Conservation (phyloP, 2,113 vertebrate species). For the Lates calcarifer region DNA sequence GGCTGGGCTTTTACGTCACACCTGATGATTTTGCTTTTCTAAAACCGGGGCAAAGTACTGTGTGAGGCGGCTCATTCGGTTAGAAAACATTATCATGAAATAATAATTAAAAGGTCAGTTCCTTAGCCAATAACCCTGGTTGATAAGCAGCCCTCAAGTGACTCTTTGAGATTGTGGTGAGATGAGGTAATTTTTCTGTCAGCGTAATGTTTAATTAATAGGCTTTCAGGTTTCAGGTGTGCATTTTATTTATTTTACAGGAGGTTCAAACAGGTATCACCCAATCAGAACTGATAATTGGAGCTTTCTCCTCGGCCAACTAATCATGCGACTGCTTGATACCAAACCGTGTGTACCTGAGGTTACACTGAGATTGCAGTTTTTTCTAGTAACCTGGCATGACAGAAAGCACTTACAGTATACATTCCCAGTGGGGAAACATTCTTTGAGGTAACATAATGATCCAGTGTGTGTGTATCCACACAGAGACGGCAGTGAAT, state of each 20-base stretch:
- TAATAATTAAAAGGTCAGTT: background rate
- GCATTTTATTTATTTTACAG: background rate
- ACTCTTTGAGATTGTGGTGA: background rate
- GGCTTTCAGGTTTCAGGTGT: background rate
- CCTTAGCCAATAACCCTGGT: background rate
- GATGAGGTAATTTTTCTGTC: background rate
- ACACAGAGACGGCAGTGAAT: constrained; percentile 29
- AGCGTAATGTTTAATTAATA: background rate
- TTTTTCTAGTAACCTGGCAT: constrained; percentile 28
- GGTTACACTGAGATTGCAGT: constrained; percentile 5
- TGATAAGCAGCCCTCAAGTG: background rate
- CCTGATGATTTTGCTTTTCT: constrained; percentile 1
- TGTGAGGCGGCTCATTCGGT: background rate
- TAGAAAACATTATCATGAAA: background rate
- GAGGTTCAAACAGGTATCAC: background rate
- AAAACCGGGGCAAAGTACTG: background rate
- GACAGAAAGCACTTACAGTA: constrained; percentile 37
- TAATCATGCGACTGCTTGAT: background rate
- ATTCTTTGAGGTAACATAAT: constrained; percentile 49
- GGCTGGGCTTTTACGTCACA: constrained; percentile 4
- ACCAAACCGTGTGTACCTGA: constrained; percentile 12
- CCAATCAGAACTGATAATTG: constrained; percentile 1
- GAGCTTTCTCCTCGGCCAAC: background rate
- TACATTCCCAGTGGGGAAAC: constrained; percentile 26
- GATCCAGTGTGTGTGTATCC: constrained; percentile 45